Evolutionary conservation across 2,797 vertebrate genomes (phyloP).

Genomic region (Enteromius radiatus): DNA sequence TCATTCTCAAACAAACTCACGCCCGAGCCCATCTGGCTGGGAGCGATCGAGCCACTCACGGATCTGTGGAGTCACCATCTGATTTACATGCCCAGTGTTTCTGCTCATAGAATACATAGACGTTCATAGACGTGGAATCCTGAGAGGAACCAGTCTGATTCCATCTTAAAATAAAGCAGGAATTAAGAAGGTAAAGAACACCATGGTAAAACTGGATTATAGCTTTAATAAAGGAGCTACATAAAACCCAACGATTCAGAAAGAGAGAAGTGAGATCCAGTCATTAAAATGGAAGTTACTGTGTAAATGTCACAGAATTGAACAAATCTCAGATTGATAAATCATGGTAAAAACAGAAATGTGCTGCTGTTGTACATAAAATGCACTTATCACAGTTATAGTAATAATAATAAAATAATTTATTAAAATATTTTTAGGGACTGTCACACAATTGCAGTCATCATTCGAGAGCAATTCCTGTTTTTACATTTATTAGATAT

Average conservation of each 20-base stretch:
- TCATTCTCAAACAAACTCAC: not conserved
- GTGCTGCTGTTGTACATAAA: too few species aligned
- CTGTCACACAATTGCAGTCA: too few species aligned
- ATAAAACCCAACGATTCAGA: not conserved
- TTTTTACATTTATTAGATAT: too few species aligned
- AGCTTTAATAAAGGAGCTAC: not conserved
- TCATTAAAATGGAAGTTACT: not conserved
- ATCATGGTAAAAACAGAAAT: too few species aligned
- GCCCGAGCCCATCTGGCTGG: not conserved
- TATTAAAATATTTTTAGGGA: not conserved
- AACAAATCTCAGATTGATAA: not conserved
- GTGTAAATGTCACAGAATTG: not conserved
- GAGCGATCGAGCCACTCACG: not conserved
- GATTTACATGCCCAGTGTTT: slow-evolving; percentile 5
- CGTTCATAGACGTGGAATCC: not conserved
- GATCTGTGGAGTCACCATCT: slow-evolving; percentile 8
- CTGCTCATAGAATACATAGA: slow-evolving; percentile 2
- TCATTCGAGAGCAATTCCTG: too few species aligned
- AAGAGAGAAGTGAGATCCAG: not conserved
- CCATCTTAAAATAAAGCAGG: not conserved
- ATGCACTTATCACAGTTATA: not conserved
- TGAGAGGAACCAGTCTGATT: not conserved
- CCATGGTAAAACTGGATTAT: not conserved
- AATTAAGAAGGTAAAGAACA: not conserved
- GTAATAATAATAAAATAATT: not conserved